Evolutionary conservation across 2,888 invertebrate genomes (phyloP).

Genomic region (Volucella inflata): DNA sequence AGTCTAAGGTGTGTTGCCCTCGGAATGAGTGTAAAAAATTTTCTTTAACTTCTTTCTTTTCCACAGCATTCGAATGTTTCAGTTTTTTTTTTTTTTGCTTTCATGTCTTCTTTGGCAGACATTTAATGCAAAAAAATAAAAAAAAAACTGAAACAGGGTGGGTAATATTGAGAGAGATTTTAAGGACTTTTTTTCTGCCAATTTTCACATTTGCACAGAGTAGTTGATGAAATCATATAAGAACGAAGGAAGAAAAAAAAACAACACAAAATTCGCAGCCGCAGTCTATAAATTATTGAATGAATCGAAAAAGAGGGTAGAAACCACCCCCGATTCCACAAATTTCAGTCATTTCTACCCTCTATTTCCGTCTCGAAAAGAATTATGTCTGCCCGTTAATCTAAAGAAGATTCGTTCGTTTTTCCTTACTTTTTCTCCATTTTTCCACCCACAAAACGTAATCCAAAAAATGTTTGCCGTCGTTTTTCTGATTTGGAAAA

Average conservation of each 20-base stretch:
- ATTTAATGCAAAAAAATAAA: no score
- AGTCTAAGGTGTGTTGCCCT: conserved; percentile 83
- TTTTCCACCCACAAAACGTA: conserved; percentile 48
- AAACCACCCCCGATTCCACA: conserved; percentile 6
- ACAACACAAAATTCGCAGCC: conserved; percentile 2
- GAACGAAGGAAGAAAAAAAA: not conserved
- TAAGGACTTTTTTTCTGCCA: not conserved
- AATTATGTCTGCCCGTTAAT: conserved; percentile 44
- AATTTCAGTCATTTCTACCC: conserved; percentile 1
- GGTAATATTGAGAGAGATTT: not conserved
- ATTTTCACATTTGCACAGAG: not conserved
- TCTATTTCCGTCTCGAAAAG: not conserved
- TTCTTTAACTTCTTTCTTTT: conserved; percentile 31
- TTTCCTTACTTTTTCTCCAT: conserved; percentile 67
- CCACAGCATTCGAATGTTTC: not conserved
- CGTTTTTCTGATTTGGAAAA: conserved; percentile 3
- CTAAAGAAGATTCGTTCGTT: conserved; percentile 19
- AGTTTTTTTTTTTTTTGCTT: conserved; percentile 7
- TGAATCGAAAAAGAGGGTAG: not conserved
- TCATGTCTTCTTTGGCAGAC: not conserved
- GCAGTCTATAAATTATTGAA: conserved; percentile 1
- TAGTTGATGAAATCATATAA: not conserved
- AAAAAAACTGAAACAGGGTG: not conserved
- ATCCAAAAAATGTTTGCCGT: conserved; percentile 55
- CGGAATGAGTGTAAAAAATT: conserved; percentile 73